Evolutionary conservation across 2,113 vertebrate genomes (phyloP), one percentile per base, ranked within the genome.

Genomic region (Cebidichthys violaceus): DNA sequence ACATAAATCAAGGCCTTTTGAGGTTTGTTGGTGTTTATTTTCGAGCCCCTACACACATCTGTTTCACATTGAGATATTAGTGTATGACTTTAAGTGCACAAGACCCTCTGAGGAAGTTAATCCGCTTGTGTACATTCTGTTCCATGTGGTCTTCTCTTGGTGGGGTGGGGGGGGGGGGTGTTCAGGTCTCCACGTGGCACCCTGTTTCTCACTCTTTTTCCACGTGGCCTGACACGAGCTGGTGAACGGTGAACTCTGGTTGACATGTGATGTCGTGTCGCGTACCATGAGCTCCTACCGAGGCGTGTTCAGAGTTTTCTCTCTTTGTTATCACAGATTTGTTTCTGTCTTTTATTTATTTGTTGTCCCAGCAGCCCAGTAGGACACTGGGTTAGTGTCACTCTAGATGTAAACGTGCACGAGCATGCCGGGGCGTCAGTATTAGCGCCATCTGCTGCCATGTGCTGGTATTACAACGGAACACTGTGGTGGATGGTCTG

Each of bases 121-220:
- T 57, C 17, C 13, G 65, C 64, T 57, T 65, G 71, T 92, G 94
- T 86, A 92, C 87, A 88, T 90, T 91, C 69, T 89, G 90, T 93
- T 90, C 90, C 82, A 76, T 81, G 41, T 50, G 35, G 76, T 79
- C 39, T 75, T 47, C 18, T 33, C 8, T 10, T 55, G 15, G 62
- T 31, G 39, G 47, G 13, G 45, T 45, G 9, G 9, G 52, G 52
- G 9, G n/a, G 24, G 0, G 52, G 66, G 65, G 29, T 31, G 15
- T 50, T 83, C 79, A 47, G 57, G 62, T 31, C 73, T 88, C 79
- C 89, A 92, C 86, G 81, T 89, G 90, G 89, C 88, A 75, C 18
- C 35, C 29, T 0, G 2, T 86, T 78, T 85, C 75, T 80, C 68
- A 27, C 77, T 77, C 59, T 79, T 67, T 64, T 74, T 75, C 54